Evolutionary conservation across 2,888 invertebrate genomes (phyloP), one percentile per base, ranked within the genome.

Genomic region (Craniophora ligustri): DNA sequence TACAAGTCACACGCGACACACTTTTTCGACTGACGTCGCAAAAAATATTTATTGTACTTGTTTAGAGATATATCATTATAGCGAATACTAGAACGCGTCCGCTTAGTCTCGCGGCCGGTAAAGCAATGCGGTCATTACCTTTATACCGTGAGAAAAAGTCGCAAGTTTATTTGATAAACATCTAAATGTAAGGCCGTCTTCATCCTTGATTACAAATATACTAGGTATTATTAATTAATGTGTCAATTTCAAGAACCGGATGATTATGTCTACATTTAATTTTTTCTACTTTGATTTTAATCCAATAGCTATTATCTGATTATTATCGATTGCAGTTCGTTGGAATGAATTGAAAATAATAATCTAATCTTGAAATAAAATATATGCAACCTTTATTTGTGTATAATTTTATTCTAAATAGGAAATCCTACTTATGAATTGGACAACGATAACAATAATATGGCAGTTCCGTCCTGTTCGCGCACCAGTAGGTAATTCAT

Each of bases 71-170:
- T n/a, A n/a, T n/a, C n/a, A n/a, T n/a, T n/a, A n/a, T n/a, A n/a
- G n/a, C n/a, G n/a, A n/a, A n/a, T n/a, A n/a, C n/a, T n/a, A n/a
- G n/a, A n/a, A n/a, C n/a, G n/a, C n/a, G n/a, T n/a, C n/a, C n/a
- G n/a, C n/a, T n/a, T n/a, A n/a, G n/a, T n/a, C n/a, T n/a, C n/a
- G n/a, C n/a, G n/a, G n/a, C n/a, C n/a, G n/a, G n/a, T n/a, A n/a
- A n/a, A n/a, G n/a, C n/a, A n/a, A n/a, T n/a, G 55, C 54, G 75
- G 72, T 72, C 75, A 63, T 72, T 74, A 67, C 28, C 70, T 68
- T 70, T 50, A 34, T 60, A 55, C 55, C 75, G 75, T 72, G 72
- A 53, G 72, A 72, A 70, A 60, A 55, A 45, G 39, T 44, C 32
- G 35, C 30, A 30, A 47, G 21, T 47, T 54, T 48, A 50, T 49